phyloP scores from a whole-genome alignment of 2,797 vertebrate genomes.

The Tarsius wallacei region DNA sequence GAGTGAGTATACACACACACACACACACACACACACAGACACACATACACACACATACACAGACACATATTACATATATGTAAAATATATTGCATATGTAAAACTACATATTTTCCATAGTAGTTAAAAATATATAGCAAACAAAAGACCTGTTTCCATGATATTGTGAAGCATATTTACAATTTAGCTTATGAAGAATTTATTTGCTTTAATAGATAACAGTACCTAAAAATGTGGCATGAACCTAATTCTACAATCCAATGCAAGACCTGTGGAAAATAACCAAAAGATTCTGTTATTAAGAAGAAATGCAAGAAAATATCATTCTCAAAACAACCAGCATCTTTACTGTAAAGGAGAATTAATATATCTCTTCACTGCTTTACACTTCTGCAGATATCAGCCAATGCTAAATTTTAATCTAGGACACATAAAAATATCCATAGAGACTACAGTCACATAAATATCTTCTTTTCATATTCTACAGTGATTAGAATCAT shows the following conservation, averaged over 20 bases:
- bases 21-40: neutral
- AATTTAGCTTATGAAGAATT: neutral
- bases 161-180: neutral
- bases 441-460: slow-evolving; percentile 9
- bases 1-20: neutral
- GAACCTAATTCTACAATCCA: neutral
- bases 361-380: neutral
- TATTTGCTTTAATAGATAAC: neutral
- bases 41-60: neutral
- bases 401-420: slow-evolving; percentile 47
- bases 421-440: slow-evolving; percentile 50
- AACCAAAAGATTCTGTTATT: neutral
- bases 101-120: neutral
- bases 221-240: neutral
- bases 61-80: neutral
- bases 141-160: neutral
- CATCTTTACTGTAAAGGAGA: neutral
- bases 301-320: neutral
- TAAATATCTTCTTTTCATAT: slow-evolving; percentile 55
- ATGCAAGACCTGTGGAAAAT: neutral
- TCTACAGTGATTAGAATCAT: slow-evolving; percentile 54
- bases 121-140: neutral
- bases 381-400: neutral
- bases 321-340: neutral
- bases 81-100: neutral